Evolutionary conservation across 92 coral and sea anemone genomes (phyloP).

Genomic region (Chrysogorgia sp.): DNA sequence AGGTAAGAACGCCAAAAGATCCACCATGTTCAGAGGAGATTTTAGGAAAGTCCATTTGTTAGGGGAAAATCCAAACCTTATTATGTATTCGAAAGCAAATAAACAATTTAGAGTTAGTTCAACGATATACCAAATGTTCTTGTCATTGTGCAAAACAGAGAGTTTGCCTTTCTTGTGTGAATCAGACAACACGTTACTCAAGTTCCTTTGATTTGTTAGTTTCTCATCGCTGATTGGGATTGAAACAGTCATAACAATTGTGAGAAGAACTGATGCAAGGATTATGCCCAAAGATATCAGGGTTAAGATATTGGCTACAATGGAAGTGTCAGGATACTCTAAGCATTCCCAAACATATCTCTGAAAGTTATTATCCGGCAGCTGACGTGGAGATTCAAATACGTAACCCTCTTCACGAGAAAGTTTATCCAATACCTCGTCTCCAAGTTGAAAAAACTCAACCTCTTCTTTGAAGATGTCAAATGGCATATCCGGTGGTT

Average conservation of each 20-base stretch:
- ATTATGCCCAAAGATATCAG: constrained; percentile 76
- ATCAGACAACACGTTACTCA: constrained; percentile 2
- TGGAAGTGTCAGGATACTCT: constrained; percentile 93
- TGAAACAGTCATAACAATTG: constrained; percentile 71
- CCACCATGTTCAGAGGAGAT: constrained; percentile 79
- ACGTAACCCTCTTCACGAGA: constrained; percentile 85
- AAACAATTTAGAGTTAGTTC: constrained; percentile 44
- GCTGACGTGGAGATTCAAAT: constrained; percentile 52
- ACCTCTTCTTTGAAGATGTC: constrained; percentile 84
- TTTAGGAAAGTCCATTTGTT: constrained; percentile 73
- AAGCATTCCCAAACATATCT: constrained; percentile 87
- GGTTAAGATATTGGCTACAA: constrained; percentile 71
- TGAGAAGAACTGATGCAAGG: constrained; percentile 69
- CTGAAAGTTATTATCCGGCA: constrained; percentile 71
- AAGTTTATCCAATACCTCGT: constrained; percentile 77
- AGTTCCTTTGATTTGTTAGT: constrained; percentile 21
- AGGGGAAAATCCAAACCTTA: constrained; percentile 86
- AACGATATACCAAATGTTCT: constrained; percentile 68
- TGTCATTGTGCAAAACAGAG: constrained; percentile 69
- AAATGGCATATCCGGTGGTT: constrained; percentile 92
- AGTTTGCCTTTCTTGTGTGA: background rate
- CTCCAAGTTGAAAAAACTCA: constrained; percentile 92
- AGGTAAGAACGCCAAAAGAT: constrained; percentile 88
- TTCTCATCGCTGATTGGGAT: constrained; percentile 45
- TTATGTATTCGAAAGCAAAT: constrained; percentile 82